These are phyloP conservation scores for Tiliacea aurago DNA, from an alignment of 2,888 invertebrate genomes.

Conservation along the genomic window DNA sequence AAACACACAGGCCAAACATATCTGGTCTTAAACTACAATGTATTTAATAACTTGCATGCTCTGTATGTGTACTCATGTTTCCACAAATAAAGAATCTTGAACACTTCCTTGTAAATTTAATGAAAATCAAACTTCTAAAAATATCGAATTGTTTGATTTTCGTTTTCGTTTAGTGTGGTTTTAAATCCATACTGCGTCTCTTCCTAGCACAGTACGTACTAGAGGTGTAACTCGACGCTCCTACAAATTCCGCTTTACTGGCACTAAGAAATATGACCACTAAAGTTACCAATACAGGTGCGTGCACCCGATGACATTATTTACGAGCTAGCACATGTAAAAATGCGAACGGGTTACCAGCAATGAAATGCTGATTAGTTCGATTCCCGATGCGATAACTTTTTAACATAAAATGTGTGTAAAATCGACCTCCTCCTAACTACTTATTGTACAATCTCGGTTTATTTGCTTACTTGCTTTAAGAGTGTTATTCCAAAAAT, in stretches of 20 bases:
- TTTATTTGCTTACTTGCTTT: neutral
- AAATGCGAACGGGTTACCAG: conserved; percentile 17
- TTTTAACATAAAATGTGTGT: conserved; percentile 3
- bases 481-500: neutral
- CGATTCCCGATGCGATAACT: conserved; percentile 5
- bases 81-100: no score
- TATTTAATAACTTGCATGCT: no score
- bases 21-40: no score
- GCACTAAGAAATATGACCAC: conserved; percentile 54
- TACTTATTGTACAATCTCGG: no score
- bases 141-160: no score
- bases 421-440: neutral
- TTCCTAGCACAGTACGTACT: conserved; percentile 11
- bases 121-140: neutral
- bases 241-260: conserved; percentile 56
- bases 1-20: no score
- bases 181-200: neutral
- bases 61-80: no score
- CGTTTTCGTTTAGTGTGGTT: no score
- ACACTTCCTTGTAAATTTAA: neutral
- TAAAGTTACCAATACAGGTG: conserved; percentile 53
- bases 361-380: conserved; percentile 13
- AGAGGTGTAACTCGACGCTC: conserved; percentile 33
- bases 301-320: conserved; percentile 42
- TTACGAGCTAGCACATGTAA: conserved; percentile 53